Evolutionary conservation across 2,888 invertebrate genomes (phyloP), one percentile per base, ranked within the genome.

Genomic region (Euzophera pinguis): DNA sequence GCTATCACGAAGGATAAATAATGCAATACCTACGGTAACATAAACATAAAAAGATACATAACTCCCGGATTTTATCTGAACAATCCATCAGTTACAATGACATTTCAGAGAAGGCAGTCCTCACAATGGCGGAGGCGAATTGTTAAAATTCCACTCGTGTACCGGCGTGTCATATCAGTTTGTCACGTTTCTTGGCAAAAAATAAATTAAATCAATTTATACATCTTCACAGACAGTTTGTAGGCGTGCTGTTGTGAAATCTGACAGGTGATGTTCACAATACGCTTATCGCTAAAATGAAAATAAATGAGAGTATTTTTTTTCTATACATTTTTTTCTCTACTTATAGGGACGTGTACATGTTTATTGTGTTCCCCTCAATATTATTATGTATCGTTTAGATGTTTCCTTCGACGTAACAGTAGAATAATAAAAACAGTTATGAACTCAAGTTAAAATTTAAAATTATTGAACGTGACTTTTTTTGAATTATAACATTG

Each of bases 271-370:
- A 80, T 65, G 64, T 62, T 70, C 71, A 82, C 84, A 84, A 81
- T 22, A 22, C 22, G 22, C 22, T 3, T 22, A 22, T 84, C 84
- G 78, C 75, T 72, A 73, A 78, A 69, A 78, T 77, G 73, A 62
- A 82, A 84, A 86, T 84, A 83, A 85, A 84, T 79, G 78, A 75
- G 73, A 75, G 67, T 72, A 78, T 72, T 78, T 84, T 81, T 83
- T 79, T 71, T 73, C 75, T 65, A 65, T 78, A 75, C 73, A 72
- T 69, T 71, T 72, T 65, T 64, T 61, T 69, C 69, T 71, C 73
- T 71, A 9, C 34, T 5, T 1, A 3, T n/a, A n/a, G n/a, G n/a
- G n/a, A n/a, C n/a, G n/a, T n/a, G n/a, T n/a, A n/a, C n/a, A n/a
- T n/a, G n/a, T n/a, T n/a, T n/a, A n/a, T n/a, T n/a, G n/a, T n/a